A percentile compares a stretch with the other conserved stretches of the same genome.
phyloP scores from a whole-genome alignment of 2,888 invertebrate genomes.

The Apamea monoglypha region DNA sequence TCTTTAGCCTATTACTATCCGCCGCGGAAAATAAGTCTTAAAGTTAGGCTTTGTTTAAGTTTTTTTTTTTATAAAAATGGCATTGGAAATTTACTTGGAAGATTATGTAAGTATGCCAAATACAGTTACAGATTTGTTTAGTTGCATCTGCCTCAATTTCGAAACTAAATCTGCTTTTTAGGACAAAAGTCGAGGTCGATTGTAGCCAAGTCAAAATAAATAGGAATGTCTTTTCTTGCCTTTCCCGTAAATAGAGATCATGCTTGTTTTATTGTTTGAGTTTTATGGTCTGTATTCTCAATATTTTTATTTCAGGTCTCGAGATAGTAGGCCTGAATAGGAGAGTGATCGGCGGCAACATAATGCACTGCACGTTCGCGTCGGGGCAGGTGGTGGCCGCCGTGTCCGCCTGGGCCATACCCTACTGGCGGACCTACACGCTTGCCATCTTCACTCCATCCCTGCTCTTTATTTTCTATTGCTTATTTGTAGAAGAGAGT shows the following conservation, averaged over 20 bases:
- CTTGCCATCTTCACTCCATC: slow-evolving; percentile 91
- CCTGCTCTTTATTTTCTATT: slow-evolving; percentile 91
- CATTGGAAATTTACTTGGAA: neutral
- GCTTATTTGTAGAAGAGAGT: slow-evolving; percentile 92
- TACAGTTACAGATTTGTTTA: neutral
- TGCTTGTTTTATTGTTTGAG: neutral
- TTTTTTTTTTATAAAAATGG: neutral
- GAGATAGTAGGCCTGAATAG: slow-evolving; percentile 92
- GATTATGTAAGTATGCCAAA: neutral
- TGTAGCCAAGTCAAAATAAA: neutral
- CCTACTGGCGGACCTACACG: slow-evolving; percentile 92
- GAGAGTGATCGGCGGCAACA: slow-evolving; percentile 92
- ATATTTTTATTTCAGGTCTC: slow-evolving; percentile 87
- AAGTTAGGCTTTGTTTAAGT: neutral
- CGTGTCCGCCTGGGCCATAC: slow-evolving; percentile 90
- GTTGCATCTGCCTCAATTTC: neutral
- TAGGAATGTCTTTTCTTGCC: neutral
- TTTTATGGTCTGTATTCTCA: neutral
- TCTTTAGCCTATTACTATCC: neutral
- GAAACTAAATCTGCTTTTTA: neutral
- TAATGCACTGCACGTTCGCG: slow-evolving; percentile 92
- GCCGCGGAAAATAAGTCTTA: neutral
- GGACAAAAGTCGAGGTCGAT: neutral
- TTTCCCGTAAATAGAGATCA: slow-evolving; percentile 3
- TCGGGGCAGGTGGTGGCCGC: slow-evolving; percentile 91